Evolutionary conservation across 2,888 invertebrate genomes (phyloP).

Genomic region (Mimumesa dahlbomi): DNA sequence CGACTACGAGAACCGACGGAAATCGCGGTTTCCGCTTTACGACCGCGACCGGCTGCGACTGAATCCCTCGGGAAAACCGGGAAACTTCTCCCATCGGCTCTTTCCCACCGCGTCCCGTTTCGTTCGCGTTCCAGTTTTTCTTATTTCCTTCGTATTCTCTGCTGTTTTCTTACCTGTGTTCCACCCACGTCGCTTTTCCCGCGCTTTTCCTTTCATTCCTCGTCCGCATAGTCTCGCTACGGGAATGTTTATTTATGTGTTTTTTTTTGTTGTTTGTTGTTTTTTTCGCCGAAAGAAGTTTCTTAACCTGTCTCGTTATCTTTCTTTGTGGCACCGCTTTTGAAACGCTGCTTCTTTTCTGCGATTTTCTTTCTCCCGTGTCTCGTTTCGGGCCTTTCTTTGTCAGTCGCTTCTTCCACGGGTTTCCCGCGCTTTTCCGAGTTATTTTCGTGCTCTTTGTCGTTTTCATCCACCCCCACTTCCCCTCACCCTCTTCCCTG

Average conservation of each 20-base stretch:
- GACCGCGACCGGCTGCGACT: slow-evolving; percentile 18
- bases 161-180: neutral
- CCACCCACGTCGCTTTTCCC: neutral
- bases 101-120: slow-evolving; percentile 30
- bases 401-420: no score
- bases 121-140: slow-evolving; percentile 12
- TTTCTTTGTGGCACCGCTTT: no score
- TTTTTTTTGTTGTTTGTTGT: neutral
- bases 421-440: no score
- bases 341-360: no score
- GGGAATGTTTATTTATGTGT: neutral
- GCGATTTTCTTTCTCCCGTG: no score
- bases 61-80: slow-evolving; percentile 43
- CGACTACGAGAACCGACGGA: slow-evolving; percentile 24
- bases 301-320: no score
- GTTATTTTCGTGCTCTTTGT: no score
- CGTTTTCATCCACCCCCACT: neutral
- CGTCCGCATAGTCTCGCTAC: no score
- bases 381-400: no score
- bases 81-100: slow-evolving; percentile 39
- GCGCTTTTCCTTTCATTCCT: neutral
- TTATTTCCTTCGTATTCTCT: neutral
- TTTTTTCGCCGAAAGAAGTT: no score
- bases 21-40: slow-evolving; percentile 50
- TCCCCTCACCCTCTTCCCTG: neutral